These are phyloP conservation scores for Xiphydria camelus DNA, from an alignment of 2,888 invertebrate species.

Conservation along the genomic window DNA sequence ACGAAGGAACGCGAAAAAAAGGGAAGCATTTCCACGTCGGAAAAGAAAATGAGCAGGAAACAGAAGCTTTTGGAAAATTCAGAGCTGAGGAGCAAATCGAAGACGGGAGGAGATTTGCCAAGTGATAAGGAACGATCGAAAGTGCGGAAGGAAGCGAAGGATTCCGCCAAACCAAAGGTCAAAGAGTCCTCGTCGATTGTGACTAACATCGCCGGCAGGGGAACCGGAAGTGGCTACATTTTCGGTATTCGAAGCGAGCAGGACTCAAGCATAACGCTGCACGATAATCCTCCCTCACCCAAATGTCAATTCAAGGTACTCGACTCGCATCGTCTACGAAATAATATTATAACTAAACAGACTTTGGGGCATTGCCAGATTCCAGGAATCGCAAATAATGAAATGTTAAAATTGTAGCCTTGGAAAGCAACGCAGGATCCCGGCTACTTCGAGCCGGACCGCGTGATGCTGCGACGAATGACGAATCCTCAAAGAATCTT, in stretches of 20 bases:
- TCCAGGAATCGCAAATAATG: not conserved
- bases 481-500: conserved; percentile 40
- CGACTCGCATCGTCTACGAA: too few relatives aligned
- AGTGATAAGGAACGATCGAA: too few relatives aligned
- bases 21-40: too few relatives aligned
- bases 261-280: not conserved
- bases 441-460: conserved; percentile 30
- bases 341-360: not conserved
- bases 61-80: conserved; percentile 3
- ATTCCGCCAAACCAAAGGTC: not conserved
- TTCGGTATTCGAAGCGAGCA: not conserved
- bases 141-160: not conserved
- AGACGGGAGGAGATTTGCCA: too few relatives aligned
- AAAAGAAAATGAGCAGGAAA: conserved; percentile 3
- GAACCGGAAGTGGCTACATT: not conserved
- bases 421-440: conserved; percentile 29
- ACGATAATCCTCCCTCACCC: not conserved
- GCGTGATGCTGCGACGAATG: conserved; percentile 36
- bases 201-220: not conserved
- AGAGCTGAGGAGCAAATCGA: not conserved
- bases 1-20: too few relatives aligned
- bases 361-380: too few relatives aligned
- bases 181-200: not conserved
- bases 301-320: conserved; percentile 10
- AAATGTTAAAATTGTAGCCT: conserved; percentile 17